Percentiles rank a stretch among this genome's conserved stretches.
Conservation (phyloP, 2,797 vertebrate species). For the Merluccius polli region DNA sequence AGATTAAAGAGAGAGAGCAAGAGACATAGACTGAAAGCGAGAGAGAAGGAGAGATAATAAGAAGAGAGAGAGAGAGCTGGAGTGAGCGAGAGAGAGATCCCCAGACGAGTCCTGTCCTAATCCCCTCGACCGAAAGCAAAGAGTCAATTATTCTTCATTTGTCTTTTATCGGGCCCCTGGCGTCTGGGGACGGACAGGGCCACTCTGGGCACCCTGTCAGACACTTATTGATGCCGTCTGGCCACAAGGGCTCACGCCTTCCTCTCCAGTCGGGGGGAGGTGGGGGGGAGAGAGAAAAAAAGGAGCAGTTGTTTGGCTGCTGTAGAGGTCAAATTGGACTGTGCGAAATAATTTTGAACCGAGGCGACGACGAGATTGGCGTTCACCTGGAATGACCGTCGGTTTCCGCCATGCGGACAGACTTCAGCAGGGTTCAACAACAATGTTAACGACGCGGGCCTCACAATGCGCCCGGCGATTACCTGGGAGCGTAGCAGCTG, state of each 20-base stretch:
- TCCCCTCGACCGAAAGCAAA: constrained; percentile 65
- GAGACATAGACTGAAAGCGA: constrained; percentile 28
- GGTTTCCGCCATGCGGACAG: too few species aligned
- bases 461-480: too few species aligned
- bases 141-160: constrained; percentile 76
- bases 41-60: constrained; percentile 11
- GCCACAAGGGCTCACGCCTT: constrained; percentile 53
- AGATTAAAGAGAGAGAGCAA: constrained; percentile 54
- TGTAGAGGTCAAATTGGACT: background rate
- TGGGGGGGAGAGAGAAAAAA: constrained; percentile 22
- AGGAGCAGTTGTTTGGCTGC: background rate
- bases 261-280: constrained; percentile 39
- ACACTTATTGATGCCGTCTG: constrained; percentile 65
- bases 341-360: background rate
- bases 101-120: constrained; percentile 63
- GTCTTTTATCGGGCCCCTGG: constrained; percentile 66
- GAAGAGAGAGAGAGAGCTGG: constrained; percentile 44
- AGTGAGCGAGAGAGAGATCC: constrained; percentile 53
- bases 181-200: constrained; percentile 51
- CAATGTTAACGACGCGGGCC: too few species aligned
- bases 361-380: background rate
- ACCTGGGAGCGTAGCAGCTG: too few species aligned
- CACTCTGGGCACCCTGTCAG: constrained; percentile 50
- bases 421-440: too few species aligned
- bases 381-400: background rate